Percentiles rank a stretch among this genome's conserved stretches.
These are phyloP conservation scores for Lasioglossum zephyrum DNA, from an alignment of 2,888 invertebrate genomes.

Conservation along the genomic window DNA sequence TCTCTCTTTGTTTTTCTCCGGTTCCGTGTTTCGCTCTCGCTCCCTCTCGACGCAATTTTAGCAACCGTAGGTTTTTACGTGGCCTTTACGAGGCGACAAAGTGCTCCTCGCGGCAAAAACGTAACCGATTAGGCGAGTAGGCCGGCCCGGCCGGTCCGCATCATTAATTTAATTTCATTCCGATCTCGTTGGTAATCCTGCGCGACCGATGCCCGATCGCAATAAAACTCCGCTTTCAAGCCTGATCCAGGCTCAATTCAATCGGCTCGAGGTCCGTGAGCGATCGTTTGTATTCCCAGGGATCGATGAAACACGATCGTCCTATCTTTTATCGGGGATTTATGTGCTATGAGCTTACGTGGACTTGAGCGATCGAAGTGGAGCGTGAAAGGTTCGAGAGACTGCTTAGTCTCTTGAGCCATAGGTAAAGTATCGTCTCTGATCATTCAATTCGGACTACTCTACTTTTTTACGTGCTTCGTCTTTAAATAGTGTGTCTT, in stretches of 20 bases:
- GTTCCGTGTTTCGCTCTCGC: background rate
- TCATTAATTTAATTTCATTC: slow-evolving; percentile 15
- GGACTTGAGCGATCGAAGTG: background rate
- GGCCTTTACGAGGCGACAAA: slow-evolving; percentile 36
- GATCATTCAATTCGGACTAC: background rate
- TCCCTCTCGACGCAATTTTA: background rate
- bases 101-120: background rate
- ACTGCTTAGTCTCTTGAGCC: background rate
- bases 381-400: background rate
- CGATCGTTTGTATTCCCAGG: background rate
- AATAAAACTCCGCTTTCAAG: background rate
- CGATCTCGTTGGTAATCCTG: background rate
- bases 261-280: background rate
- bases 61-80: background rate
- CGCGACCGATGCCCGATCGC: background rate
- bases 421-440: background rate
- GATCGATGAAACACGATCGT: background rate
- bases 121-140: slow-evolving; percentile 3
- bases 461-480: background rate
- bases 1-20: background rate
- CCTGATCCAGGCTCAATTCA: background rate
- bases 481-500: too few species aligned
- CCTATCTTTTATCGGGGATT: background rate
- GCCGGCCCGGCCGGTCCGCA: background rate
- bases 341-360: background rate